Conservation (phyloP, 2,888 invertebrate genomes). For the Ganaspis brasiliensis region DNA sequence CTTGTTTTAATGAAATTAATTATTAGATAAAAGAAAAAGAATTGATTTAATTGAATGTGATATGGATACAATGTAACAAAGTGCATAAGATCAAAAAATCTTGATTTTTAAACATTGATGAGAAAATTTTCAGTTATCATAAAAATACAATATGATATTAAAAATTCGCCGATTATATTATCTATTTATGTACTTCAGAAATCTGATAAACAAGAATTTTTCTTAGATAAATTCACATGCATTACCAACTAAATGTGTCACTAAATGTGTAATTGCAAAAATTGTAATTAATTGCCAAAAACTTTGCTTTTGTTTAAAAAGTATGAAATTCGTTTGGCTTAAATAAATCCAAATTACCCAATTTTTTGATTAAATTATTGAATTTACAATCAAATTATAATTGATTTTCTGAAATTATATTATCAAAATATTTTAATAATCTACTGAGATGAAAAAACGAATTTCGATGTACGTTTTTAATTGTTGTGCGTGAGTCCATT, state of each 20-base stretch:
- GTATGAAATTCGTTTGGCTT: too few species aligned
- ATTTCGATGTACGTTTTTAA: not conserved
- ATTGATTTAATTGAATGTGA: not conserved
- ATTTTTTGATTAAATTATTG: not conserved
- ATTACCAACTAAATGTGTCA: not conserved
- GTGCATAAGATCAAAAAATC: not conserved
- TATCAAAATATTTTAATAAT: not conserved
- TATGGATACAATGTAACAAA: not conserved
- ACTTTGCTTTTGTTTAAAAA: not conserved
- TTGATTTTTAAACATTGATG: not conserved
- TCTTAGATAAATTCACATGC: not conserved
- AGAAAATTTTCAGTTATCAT: not conserved
- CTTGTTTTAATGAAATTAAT: too few species aligned
- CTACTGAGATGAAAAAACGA: not conserved
- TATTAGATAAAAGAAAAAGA: too few species aligned
- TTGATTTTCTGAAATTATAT: not conserved
- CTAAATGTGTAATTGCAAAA: not conserved
- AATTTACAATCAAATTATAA: not conserved
- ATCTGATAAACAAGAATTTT: not conserved
- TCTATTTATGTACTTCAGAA: not conserved
- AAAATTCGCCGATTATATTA: conserved; percentile 4
- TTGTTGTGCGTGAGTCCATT: not conserved
- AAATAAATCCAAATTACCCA: not conserved
- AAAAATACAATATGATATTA: not conserved
- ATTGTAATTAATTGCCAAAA: not conserved